Evolutionary conservation across 2,888 invertebrate species (phyloP), one percentile per base, ranked within the genome.

Genomic region (Lepidochitona cinerea): DNA sequence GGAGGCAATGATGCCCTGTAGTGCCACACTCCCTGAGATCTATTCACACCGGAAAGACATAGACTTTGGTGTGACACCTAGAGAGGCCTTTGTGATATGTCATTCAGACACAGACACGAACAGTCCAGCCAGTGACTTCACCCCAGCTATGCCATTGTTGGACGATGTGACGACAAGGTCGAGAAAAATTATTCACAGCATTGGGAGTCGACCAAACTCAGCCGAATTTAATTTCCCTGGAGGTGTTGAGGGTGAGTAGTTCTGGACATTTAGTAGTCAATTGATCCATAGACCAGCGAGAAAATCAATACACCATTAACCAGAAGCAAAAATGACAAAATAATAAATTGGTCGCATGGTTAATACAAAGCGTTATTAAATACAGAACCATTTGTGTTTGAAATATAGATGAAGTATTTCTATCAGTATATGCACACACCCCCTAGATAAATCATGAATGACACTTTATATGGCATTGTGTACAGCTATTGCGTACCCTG

Each of bases 101-200:
- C 91, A 90, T 83, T 91, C 92, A 37, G 91, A 91, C 68, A 83
- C 84, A 0, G 86, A 85, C 73, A 82, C 80, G 35, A 88, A 85
- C 73, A 85, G 86, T 4, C 84, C 85, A 6, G 79, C 77, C 68
- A 79, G 79, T 75, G 85, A 84, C 71, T 84, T 89, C 87, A 90
- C 91, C 6, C 92, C 92, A 18, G 92, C 93, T 26, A 93, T 93
- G 93, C 93, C 93, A 26, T 88, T 93, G 65, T 89, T 93, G 74
- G 92, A 92, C 64, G 93, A 93, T 86, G 92, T 93, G 90, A 92
- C 92, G 52, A 92, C 92, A 54, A 89, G 92, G 71, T 93, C 93
- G 35, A 87, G 93, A 75, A 92, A 92, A 74, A 87, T 88, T 41
- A 83, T 90, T 64, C 87, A 89, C 41, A 87, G 85, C 68, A 87